Base-by-base conservation (phyloP, 1,140 invertebrate genomes). In the Papilio machaon region DNA sequence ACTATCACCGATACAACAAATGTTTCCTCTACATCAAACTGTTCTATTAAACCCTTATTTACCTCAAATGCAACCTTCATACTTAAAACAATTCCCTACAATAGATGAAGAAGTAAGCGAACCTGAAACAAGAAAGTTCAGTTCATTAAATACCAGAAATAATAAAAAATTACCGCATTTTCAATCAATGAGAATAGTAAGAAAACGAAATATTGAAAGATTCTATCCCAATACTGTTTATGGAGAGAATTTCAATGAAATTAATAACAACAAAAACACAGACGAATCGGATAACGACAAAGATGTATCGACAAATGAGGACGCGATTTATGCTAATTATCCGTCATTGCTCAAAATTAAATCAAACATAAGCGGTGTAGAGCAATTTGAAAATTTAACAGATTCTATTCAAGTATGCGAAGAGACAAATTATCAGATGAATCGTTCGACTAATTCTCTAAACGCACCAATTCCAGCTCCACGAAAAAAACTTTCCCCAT, bases 141-240 rank as follows among this genome's bases (percentile, higher is more conserved):
- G 91, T 17, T 94, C 93, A 3, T 81, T 94, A 10, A 94, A 94
- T 76, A 94, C 91, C 0, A 91, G 93, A 83, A 89, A 90, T 49
- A 58, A 85, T 17, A 89, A 89, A 80, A 93, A 89, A 85, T 79
- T 83, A 67, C 90, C 90, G 19, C 90, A 90, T 52, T 94, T 94
- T 83, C 92, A 93, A 82, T 95, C 94, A 0, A 95, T 95, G 95
- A 92, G 94, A 85, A 85, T 92, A 3, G 87, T 94, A 8, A 90
- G 91, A 82, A 95, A 95, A 84, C 79, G 94, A 73, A 95, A 95
- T 73, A 92, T 95, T 15, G 94, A 95, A 85, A 87, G 93, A 79
- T 95, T 95, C 77, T 95, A 95, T 84, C 95, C 95, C 5, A 94
- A 95, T 49, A 94, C 91, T 2, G 92, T 94, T 84, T 94, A 94